Conservation (phyloP, 1,140 invertebrate species). For the Charaxes varanes region DNA sequence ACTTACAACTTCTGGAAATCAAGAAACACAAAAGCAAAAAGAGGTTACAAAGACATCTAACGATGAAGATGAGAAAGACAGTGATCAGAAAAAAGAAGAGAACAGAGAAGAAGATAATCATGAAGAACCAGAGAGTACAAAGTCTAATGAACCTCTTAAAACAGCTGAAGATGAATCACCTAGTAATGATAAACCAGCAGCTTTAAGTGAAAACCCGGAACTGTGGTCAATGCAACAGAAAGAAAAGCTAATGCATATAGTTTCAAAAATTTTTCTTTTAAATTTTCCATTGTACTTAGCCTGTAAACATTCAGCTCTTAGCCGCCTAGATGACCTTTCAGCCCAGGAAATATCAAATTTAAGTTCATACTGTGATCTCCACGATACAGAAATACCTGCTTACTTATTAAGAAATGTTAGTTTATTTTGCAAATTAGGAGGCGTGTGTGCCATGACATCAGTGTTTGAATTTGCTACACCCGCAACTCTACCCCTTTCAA, state of each 20-base stretch:
- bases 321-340: conserved; percentile 84
- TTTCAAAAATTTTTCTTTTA: conserved; percentile 85
- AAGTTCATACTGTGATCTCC: conserved; percentile 90
- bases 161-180: conserved; percentile 23
- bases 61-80: conserved; percentile 19
- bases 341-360: conserved; percentile 85
- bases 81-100: conserved; percentile 22
- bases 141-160: conserved; percentile 19
- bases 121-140: conserved; percentile 18
- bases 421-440: conserved; percentile 92
- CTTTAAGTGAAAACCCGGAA: conserved; percentile 41
- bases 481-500: conserved; percentile 85
- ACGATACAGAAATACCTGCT: conserved; percentile 93
- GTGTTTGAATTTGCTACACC: conserved; percentile 87
- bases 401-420: conserved; percentile 92
- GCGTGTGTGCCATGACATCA: conserved; percentile 87
- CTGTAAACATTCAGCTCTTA: conserved; percentile 88
- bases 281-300: conserved; percentile 95
- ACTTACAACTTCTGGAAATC: conserved; percentile 30
- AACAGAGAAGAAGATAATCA: conserved; percentile 24
- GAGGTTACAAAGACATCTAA: conserved; percentile 24
- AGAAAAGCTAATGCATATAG: conserved; percentile 85
- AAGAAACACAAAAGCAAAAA: conserved; percentile 26
- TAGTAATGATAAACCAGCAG: conserved; percentile 29
- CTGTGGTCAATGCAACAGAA: conserved; percentile 84